Conservation (phyloP, 1,140 invertebrate genomes). For the Pachyrhynchus sulphureomaculatus region DNA sequence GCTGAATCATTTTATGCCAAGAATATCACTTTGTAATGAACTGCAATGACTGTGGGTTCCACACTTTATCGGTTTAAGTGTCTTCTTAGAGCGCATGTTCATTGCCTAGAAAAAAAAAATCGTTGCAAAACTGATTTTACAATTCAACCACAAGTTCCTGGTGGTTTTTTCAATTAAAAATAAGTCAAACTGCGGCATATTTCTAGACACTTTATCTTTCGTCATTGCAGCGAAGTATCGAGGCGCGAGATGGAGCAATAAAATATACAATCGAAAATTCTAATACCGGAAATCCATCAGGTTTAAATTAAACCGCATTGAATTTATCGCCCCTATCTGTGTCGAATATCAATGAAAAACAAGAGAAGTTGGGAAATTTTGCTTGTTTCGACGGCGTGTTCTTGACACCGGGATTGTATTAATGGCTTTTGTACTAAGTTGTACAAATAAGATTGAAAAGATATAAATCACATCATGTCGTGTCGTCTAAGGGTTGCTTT, state of each 20-base stretch:
- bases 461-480: too few relatives aligned
- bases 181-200: constrained; percentile 1
- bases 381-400: background rate
- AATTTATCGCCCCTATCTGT: constrained; percentile 32
- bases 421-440: too few relatives aligned
- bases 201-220: constrained; percentile 16
- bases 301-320: constrained; percentile 31
- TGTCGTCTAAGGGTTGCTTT: too few relatives aligned
- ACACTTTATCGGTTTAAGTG: too few relatives aligned
- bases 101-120: too few relatives aligned
- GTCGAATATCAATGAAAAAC: constrained; percentile 34
- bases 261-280: constrained; percentile 34
- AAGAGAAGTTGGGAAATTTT: constrained; percentile 18
- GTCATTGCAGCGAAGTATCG: constrained; percentile 6
- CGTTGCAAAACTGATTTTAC: too few relatives aligned
- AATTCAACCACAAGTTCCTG: background rate
- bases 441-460: too few relatives aligned
- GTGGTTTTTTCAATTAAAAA: constrained; percentile 16
- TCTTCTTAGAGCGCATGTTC: too few relatives aligned
- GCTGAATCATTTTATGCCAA: too few relatives aligned
- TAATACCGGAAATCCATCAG: constrained; percentile 32
- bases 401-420: constrained; percentile 9
- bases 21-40: too few relatives aligned
- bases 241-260: constrained; percentile 15
- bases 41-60: too few relatives aligned